These are phyloP conservation scores for Chironomus riparius DNA, from an alignment of 2,888 invertebrate species.

Conservation along the genomic window DNA sequence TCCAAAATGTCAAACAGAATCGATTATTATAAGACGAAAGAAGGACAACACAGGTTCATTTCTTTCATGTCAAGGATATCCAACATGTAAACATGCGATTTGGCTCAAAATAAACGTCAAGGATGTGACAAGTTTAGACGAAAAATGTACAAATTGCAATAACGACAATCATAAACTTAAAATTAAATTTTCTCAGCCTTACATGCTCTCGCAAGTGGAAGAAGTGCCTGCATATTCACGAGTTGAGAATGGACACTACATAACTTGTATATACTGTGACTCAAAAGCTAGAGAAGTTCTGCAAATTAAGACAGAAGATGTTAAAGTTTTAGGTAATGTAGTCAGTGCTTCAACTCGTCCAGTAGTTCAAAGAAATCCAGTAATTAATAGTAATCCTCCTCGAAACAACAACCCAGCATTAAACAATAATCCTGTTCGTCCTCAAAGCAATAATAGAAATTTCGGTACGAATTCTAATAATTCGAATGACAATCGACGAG, in stretches of 20 bases:
- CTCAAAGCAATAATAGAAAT: background rate
- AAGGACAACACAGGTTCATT: conserved; percentile 60
- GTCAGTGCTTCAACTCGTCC: background rate
- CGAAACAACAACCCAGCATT: background rate
- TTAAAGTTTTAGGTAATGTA: conserved; percentile 31
- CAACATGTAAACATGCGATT: conserved; percentile 67
- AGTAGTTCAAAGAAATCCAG: no score
- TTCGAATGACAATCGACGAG: background rate
- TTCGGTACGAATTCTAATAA: background rate
- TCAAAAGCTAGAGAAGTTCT: conserved; percentile 36
- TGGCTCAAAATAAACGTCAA: conserved; percentile 73
- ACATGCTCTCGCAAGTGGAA: conserved; percentile 36
- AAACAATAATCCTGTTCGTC: background rate
- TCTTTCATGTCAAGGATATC: conserved; percentile 68
- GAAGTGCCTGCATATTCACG: conserved; percentile 30
- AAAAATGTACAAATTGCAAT: conserved; percentile 50
- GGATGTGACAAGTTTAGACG: conserved; percentile 52
- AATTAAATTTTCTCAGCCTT: conserved; percentile 30
- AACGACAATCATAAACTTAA: conserved; percentile 30
- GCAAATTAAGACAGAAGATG: conserved; percentile 37
- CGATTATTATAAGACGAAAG: conserved; percentile 60
- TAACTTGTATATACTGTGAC: conserved; percentile 40
- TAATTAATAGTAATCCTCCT: background rate
- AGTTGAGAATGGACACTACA: conserved; percentile 35
- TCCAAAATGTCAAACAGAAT: conserved; percentile 57